phyloP scores from a whole-genome alignment of 2,113 vertebrate genomes.

The Cyanistes caeruleus region DNA sequence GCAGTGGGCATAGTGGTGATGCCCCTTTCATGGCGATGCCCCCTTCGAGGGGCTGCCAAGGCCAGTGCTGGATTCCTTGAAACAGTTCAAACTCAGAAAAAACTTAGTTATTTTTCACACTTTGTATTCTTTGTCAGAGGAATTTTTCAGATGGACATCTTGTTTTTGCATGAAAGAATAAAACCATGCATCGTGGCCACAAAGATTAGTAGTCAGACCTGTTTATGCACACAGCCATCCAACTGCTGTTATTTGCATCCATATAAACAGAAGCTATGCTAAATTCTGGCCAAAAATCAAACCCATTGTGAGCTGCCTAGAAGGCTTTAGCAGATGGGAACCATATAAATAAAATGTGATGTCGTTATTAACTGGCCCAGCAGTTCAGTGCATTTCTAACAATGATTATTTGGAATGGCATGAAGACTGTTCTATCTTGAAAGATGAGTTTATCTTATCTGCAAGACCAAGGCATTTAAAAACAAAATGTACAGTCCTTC shows the following conservation, averaged over 20 bases:
- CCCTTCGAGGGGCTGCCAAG: background rate
- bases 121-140: background rate
- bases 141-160: conserved; percentile 32
- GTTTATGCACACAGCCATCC: conserved; percentile 50
- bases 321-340: conserved; percentile 80
- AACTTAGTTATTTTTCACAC: background rate
- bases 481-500: conserved; percentile 27
- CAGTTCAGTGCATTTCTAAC: conserved; percentile 68
- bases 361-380: conserved; percentile 74
- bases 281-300: conserved; percentile 65
- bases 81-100: background rate
- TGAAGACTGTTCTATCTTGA: conserved; percentile 61
- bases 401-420: conserved; percentile 67
- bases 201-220: conserved; percentile 58
- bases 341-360: conserved; percentile 76
- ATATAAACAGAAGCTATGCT: conserved; percentile 56
- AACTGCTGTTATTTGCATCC: conserved; percentile 61
- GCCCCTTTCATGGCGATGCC: background rate
- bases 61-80: background rate
- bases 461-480: conserved; percentile 37
- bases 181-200: background rate
- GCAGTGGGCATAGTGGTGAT: background rate
- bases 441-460: conserved; percentile 64
- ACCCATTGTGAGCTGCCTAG: conserved; percentile 66
- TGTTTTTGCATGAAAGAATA: conserved; percentile 25